A percentile compares a stretch with the other conserved stretches of the same genome.
These are phyloP conservation scores for Rhyacophila brunnea DNA, from an alignment of 1,140 invertebrate species.

Conservation along the genomic window DNA sequence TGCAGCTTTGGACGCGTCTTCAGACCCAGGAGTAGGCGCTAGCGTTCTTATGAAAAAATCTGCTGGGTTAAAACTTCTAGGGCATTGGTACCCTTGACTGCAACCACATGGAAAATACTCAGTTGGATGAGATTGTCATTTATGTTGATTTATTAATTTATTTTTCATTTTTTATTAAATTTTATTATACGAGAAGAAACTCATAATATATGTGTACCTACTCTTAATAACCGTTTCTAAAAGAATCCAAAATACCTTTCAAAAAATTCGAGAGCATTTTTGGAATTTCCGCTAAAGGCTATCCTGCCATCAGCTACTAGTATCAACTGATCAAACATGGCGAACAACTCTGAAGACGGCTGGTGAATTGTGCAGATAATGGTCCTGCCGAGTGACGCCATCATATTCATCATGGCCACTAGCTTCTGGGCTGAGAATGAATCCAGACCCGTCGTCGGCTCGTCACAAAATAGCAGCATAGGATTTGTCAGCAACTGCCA, in stretches of 20 bases:
- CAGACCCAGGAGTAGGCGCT: slow-evolving; percentile 75
- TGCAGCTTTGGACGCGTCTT: slow-evolving; percentile 62
- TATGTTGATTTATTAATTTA: too few relatives aligned
- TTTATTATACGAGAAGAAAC: too few relatives aligned
- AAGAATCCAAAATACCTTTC: slow-evolving; percentile 55
- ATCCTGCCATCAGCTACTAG: slow-evolving; percentile 86
- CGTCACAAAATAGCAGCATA: slow-evolving; percentile 91
- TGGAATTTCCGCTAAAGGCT: slow-evolving; percentile 78
- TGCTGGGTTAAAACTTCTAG: slow-evolving; percentile 85
- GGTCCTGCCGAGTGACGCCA: slow-evolving; percentile 72
- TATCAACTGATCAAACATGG: slow-evolving; percentile 83
- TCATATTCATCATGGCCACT: slow-evolving; percentile 69
- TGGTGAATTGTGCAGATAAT: slow-evolving; percentile 96
- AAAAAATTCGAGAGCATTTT: slow-evolving; percentile 78
- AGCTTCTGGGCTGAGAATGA: slow-evolving; percentile 89
- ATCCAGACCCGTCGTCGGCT: slow-evolving; percentile 92
- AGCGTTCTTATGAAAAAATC: slow-evolving; percentile 88
- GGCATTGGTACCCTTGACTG: slow-evolving; percentile 76
- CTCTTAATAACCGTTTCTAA: too few relatives aligned
- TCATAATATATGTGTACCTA: too few relatives aligned
- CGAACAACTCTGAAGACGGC: slow-evolving; percentile 90
- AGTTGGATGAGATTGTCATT: not conserved
- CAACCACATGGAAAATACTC: slow-evolving; percentile 25
- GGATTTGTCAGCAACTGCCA: slow-evolving; percentile 86
- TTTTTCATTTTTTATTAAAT: too few relatives aligned